Evolutionary conservation across 2,113 vertebrate species (phyloP), one percentile per base, ranked within the genome.

Genomic region (Burhinus oedicnemus): DNA sequence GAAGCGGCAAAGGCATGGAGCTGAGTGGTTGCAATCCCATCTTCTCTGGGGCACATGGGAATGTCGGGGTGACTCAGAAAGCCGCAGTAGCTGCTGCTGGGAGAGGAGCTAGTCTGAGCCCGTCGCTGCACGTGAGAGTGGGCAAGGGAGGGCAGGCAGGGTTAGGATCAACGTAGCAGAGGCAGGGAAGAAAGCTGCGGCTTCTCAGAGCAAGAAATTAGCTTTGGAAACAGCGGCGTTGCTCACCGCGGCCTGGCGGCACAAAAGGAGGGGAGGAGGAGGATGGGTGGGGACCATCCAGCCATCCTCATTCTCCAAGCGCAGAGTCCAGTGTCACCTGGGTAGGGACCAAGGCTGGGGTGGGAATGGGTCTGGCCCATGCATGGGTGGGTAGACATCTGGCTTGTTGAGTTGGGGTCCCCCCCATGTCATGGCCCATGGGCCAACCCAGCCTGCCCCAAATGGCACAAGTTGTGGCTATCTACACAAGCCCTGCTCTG

Each of bases 51-150:
- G 80, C 84, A 85, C 18, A 16, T 16, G 4, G 84, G 79, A 74
- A 80, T 4, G 2, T 61, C 2, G 1, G 55, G 70, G 65, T 92
- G 94, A 92, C 94, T 93, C 94, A 90, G 94, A 52, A 30, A 64
- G 61, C 58, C 1, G 15, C 49, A 8, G 68, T 44, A 65, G 77
- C 54, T 78, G 87, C 84, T 78, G 47, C 84, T 47, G 89, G 40
- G 78, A 68, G 54, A 62, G 79, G 44, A 96, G 90, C 87, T 79
- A 89, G 93, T 80, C 92, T 90, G 95, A 96, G 95, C 95, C 83
- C 89, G 83, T 90, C 27, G 5, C 58, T 77, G 78, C 93, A 96
- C 62, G 90, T 84, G 95, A 80, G 62, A 92, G 82, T 80, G 95
- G 92, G 92, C 85, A 92, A 65, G 65, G 92, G 80, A 91, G 60